These are phyloP conservation scores for Agapornis canus DNA, from an alignment of 2,797 vertebrate genomes.

Conservation along the genomic window DNA sequence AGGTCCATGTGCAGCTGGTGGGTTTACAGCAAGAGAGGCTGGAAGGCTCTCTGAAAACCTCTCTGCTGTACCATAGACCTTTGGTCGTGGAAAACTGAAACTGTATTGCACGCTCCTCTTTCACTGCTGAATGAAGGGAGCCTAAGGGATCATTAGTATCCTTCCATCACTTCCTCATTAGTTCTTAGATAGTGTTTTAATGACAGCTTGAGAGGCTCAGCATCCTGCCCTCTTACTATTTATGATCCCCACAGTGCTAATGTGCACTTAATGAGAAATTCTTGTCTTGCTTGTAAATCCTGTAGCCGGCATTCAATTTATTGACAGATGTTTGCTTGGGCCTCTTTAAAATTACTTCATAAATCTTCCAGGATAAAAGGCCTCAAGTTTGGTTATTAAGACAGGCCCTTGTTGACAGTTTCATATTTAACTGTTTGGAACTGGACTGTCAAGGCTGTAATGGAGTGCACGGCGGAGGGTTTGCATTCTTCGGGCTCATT, in stretches of 20 bases:
- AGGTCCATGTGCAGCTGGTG: neutral
- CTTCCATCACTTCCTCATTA: constrained; percentile 83
- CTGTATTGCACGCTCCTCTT: neutral
- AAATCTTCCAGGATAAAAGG: constrained; percentile 88
- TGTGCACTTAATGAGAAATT: constrained; percentile 89
- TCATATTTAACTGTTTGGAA: constrained; percentile 82
- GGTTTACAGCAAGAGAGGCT: neutral
- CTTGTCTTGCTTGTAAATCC: constrained; percentile 88
- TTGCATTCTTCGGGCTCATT: constrained; percentile 23
- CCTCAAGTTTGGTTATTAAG: constrained; percentile 87
- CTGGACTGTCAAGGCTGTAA: constrained; percentile 62
- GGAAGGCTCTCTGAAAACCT: neutral
- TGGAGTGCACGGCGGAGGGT: constrained; percentile 24
- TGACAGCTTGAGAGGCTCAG: constrained; percentile 80
- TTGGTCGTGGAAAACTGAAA: neutral
- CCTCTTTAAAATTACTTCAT: constrained; percentile 90
- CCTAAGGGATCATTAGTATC: constrained; percentile 75
- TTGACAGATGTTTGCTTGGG: constrained; percentile 89
- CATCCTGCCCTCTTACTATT: constrained; percentile 82
- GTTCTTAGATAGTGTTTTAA: constrained; percentile 84
- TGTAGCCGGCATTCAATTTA: constrained; percentile 87
- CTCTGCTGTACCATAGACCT: neutral
- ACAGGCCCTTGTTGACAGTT: constrained; percentile 84
- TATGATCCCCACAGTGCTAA: constrained; percentile 86
- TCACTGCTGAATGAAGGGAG: constrained; percentile 56